phyloP scores from a whole-genome alignment of 2,113 vertebrate genomes.

The Stictonetta naevosa region DNA sequence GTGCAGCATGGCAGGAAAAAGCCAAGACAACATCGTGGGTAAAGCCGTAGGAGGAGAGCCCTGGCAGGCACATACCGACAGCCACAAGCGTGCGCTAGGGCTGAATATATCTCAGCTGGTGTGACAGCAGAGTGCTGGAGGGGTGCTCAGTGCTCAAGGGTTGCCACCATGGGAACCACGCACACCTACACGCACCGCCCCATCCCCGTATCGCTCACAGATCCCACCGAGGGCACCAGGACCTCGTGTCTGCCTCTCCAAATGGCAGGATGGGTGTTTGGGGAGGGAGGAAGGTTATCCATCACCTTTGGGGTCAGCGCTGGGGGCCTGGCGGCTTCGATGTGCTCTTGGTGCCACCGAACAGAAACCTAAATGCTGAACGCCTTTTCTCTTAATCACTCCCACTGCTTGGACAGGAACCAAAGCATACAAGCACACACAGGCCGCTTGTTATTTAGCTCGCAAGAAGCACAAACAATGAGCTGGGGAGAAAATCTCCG shows the following conservation, averaged over 20 bases:
- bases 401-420: not conserved
- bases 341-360: not conserved
- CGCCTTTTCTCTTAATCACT: not conserved
- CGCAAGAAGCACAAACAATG: not conserved
- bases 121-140: not conserved
- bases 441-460: not conserved
- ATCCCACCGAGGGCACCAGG: not conserved
- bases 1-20: not conserved
- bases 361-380: not conserved
- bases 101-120: fast-evolving
- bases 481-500: not conserved
- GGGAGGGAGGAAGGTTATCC: not conserved
- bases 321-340: not conserved
- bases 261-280: not conserved
- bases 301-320: fast-evolving
- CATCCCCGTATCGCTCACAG: fast-evolving
- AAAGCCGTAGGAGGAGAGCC: not conserved
- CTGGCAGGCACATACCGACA: fast-evolving
- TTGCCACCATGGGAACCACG: no score
- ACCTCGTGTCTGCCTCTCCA: not conserved
- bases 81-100: fast-evolving
- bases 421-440: not conserved
- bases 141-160: not conserved
- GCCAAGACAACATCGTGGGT: not conserved
- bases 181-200: no score